phyloP scores from a whole-genome alignment of 2,113 vertebrate genomes.

The Aramus guarauna region DNA sequence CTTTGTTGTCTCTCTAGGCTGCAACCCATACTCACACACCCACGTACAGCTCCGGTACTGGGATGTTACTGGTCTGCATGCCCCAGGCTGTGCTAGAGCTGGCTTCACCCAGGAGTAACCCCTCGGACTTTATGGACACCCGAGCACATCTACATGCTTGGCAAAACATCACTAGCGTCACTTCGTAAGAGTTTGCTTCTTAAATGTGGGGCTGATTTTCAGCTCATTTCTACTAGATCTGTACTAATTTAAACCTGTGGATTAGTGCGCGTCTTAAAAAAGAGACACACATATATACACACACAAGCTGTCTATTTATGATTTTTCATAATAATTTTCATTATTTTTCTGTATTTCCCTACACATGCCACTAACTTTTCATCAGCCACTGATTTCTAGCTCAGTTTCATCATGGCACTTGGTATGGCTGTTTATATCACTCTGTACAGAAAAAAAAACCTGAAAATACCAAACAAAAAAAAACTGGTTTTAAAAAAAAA shows the following conservation, averaged over 20 bases:
- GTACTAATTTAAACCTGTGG: not conserved
- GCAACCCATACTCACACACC: too few relatives aligned
- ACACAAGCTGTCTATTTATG: not conserved
- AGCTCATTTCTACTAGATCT: not conserved
- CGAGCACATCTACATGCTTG: not conserved
- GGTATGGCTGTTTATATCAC: not conserved
- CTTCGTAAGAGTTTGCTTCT: not conserved
- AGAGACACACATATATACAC: not conserved
- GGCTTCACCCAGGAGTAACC: not conserved
- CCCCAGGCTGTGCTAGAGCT: too few relatives aligned
- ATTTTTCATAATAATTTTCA: not conserved
- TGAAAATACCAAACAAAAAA: too few relatives aligned
- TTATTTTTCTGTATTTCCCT: not conserved
- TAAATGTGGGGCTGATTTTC: not conserved
- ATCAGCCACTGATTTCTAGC: not conserved
- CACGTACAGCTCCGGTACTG: not conserved
- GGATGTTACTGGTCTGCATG: not conserved
- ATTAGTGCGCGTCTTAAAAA: not conserved
- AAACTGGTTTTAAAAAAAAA: not conserved
- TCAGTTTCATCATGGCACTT: not conserved
- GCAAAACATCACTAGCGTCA: not conserved
- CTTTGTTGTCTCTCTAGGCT: not conserved
- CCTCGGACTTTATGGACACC: not conserved
- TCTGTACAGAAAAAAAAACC: not conserved
- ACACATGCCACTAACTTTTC: not conserved